Base-by-base conservation (phyloP, 2,888 invertebrate genomes). In the Pseudococcus viburni region DNA sequence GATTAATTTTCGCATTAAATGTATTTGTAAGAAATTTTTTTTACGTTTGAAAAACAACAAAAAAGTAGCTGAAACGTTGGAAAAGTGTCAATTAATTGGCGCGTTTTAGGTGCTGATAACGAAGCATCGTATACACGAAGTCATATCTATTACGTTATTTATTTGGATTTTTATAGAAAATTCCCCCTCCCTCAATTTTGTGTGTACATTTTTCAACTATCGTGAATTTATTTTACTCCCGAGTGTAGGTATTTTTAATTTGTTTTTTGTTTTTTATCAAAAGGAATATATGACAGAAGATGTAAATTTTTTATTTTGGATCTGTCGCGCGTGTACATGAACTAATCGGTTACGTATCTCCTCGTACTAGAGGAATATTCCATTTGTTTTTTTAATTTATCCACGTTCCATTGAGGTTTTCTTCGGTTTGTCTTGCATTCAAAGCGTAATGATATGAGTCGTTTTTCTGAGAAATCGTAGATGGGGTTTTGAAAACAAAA, bases 71-170 rank as follows among this genome's bases (percentile, higher is more conserved):
- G 19, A 42, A 12, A 64, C 9, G 22, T 64, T n/a, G 11, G 22
- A 19, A 46, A 26, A 17, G 80, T 83, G 80, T 83, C 80, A 46
- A 46, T n/a, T 83, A 42, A 8, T 26, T 12, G 39, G 42, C 39
- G n/a, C 46, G 46, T 42, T 83, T 46, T 2, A 46, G 42, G 19
- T 26, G 73, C 33, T 73, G 17, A 73, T 33, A 0, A 26, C 68
- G 11, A 33, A 33, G 17, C 15, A 39, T 73, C 73, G 7, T 12
- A 33, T 73, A 73, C 19, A 19, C 22, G 26, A 68, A 17, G 26
- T 68, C 68, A 68, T 68, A 68, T 68, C 68, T 68, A 22, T 68
- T 68, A 42, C 42, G 26, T 68, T 26, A 68, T 22, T n/a, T n/a
- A n/a, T 59, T n/a, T 5, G n/a, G 59, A 64, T 64, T 64, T 51